These are phyloP conservation scores for Athalia rosae DNA, from an alignment of 2,888 invertebrate genomes.

Conservation along the genomic window DNA sequence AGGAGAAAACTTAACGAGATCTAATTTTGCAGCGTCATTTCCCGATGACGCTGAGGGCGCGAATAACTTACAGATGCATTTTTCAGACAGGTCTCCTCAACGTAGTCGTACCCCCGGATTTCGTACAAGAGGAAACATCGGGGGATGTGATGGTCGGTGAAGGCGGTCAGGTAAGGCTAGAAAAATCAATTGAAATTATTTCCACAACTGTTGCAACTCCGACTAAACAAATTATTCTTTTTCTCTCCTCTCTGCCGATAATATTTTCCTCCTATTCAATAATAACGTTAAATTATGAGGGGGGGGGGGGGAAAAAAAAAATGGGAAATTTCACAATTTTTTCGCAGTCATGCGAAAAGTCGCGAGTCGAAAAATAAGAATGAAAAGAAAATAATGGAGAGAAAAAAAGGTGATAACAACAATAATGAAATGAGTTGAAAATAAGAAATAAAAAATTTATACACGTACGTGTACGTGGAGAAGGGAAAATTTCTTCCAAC, in stretches of 20 bases:
- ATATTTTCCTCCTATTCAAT: background rate
- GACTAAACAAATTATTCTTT: too few relatives aligned
- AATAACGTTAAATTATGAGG: background rate
- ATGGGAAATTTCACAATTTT: too few relatives aligned
- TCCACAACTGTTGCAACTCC: too few relatives aligned
- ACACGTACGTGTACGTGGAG: background rate
- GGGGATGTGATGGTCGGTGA: conserved; percentile 92
- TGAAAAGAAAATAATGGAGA: background rate
- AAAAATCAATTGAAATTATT: background rate
- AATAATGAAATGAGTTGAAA: background rate
- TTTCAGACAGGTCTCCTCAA: conserved; percentile 88
- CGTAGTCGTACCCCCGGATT: conserved; percentile 94
- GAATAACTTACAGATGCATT: conserved; percentile 46
- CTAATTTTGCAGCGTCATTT: background rate
- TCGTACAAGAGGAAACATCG: conserved; percentile 90
- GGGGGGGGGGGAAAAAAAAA: background rate
- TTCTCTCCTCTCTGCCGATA: background rate
- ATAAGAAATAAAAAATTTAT: background rate
- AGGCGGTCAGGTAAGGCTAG: conserved; percentile 77
- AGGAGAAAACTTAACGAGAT: background rate
- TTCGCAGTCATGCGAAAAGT: too few relatives aligned
- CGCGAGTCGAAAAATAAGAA: background rate
- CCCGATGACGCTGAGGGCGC: conserved; percentile 18
- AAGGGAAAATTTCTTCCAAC: background rate
- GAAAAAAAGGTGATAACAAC: background rate